Conservation (phyloP, 2,797 vertebrate genomes). For the Telmatherina bonti region DNA sequence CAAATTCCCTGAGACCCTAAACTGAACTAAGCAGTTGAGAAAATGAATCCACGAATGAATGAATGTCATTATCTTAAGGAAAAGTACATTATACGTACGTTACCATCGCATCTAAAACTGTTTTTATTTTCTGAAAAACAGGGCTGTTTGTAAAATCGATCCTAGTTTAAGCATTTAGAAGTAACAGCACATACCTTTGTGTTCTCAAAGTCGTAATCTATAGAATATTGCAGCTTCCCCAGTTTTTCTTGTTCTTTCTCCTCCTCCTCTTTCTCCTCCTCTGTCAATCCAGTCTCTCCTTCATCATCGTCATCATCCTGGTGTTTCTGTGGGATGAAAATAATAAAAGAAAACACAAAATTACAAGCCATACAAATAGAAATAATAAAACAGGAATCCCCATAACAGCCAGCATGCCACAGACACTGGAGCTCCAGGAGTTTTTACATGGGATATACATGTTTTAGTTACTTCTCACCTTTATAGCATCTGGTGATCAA, state of each 20-base stretch:
- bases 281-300: slow-evolving; percentile 92
- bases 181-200: slow-evolving; percentile 86
- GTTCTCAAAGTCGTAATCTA: slow-evolving; percentile 97
- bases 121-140: background rate
- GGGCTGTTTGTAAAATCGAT: too few species aligned
- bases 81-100: too few species aligned
- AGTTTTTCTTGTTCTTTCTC: slow-evolving; percentile 95
- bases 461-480: slow-evolving; percentile 66
- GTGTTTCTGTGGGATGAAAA: slow-evolving; percentile 77
- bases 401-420: slow-evolving; percentile 82
- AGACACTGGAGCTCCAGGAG: slow-evolving; percentile 77
- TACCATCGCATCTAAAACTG: background rate
- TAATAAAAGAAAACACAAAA: slow-evolving; percentile 25
- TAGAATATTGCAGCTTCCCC: slow-evolving; percentile 96
- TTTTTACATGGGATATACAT: slow-evolving; percentile 59
- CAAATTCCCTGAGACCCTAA: too few species aligned
- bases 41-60: too few species aligned
- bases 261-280: slow-evolving; percentile 95
- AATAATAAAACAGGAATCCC: slow-evolving; percentile 39
- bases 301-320: slow-evolving; percentile 95
- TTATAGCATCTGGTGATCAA: slow-evolving; percentile 59
- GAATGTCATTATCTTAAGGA: too few species aligned
- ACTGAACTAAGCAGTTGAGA: too few species aligned
- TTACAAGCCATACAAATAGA: slow-evolving; percentile 14
- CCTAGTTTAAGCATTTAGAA: background rate